These are phyloP conservation scores for Cactoblastis cactorum DNA, from an alignment of 2,888 invertebrate species.

Conservation along the genomic window DNA sequence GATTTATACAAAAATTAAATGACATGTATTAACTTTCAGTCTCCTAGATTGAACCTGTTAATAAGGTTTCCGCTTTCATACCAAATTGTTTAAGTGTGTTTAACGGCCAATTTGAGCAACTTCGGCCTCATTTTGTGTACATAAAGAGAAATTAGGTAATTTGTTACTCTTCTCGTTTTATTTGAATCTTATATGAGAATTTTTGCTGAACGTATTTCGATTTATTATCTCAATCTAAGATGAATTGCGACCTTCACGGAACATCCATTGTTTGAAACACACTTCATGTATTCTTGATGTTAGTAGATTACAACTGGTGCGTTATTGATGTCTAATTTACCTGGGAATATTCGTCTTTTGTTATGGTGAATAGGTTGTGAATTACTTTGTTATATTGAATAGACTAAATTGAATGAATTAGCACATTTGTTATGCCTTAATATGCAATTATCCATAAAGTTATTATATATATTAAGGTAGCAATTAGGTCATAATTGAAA, in stretches of 20 bases:
- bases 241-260: conserved; percentile 25
- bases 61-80: conserved; percentile 54
- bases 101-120: conserved; percentile 60
- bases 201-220: conserved; percentile 38
- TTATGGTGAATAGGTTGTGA: background rate
- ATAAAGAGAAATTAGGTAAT: conserved; percentile 67
- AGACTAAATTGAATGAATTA: background rate
- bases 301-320: conserved; percentile 16
- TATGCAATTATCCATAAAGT: background rate
- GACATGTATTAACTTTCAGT: conserved; percentile 43
- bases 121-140: conserved; percentile 61
- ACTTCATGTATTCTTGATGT: background rate
- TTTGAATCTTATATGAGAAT: conserved; percentile 43
- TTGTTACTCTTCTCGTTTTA: conserved; percentile 56
- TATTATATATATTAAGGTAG: too few species aligned
- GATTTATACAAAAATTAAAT: conserved; percentile 57
- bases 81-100: conserved; percentile 64
- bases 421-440: background rate
- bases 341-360: background rate
- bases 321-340: conserved; percentile 31
- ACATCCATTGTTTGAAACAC: background rate
- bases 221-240: conserved; percentile 38
- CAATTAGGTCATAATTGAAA: too few species aligned
- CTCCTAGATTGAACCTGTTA: conserved; percentile 56
- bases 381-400: too few species aligned